These are phyloP conservation scores for Apis mellifera DNA, from an alignment of 1,140 invertebrate species.

Conservation along the genomic window Amel_HAv3.1 CM009945.2:4020501-4021000, in stretches of 20 bases:
- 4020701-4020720: slow-evolving; percentile 67
- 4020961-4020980: slow-evolving; percentile 55
- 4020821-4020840: not conserved
- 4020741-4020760: slow-evolving; percentile 59
- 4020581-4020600: slow-evolving; percentile 19
- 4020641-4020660: slow-evolving; percentile 62
- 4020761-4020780: slow-evolving; percentile 18
- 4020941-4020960: slow-evolving; percentile 52
- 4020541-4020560: not conserved
- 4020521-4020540: not conserved
- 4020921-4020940: slow-evolving; percentile 39
- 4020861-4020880: too few relatives aligned
- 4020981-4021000: slow-evolving; percentile 32
- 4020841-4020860: too few relatives aligned
- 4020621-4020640: slow-evolving; percentile 15
- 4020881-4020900: not conserved
- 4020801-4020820: too few relatives aligned
- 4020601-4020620: not conserved
- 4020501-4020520: too few relatives aligned
- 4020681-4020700: slow-evolving; percentile 62
- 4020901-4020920: too few relatives aligned
- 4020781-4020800: not conserved
- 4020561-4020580: too few relatives aligned
- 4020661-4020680: slow-evolving; percentile 44
- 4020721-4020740: slow-evolving; percentile 66